Conservation (phyloP, 2,113 vertebrate species). For the Barnardius zonarius region DNA sequence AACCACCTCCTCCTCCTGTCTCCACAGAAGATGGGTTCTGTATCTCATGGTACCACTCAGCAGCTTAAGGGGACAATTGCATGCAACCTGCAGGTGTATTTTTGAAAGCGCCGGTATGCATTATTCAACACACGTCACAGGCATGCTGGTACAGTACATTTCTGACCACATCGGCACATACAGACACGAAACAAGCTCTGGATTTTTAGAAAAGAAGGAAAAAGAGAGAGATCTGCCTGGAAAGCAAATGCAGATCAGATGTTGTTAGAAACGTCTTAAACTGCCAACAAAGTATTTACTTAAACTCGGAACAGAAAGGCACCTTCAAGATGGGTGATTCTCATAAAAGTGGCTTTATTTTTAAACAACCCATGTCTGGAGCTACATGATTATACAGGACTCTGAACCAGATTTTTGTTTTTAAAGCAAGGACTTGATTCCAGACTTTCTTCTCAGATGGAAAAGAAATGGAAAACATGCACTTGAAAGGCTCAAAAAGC, state of each 20-base stretch:
- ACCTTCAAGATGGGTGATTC: neutral
- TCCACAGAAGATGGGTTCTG: neutral
- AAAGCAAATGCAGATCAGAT: neutral
- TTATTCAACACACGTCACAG: neutral
- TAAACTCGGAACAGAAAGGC: conserved; percentile 9
- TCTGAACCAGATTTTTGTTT: conserved; percentile 4
- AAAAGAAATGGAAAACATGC: neutral
- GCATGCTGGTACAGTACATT: neutral
- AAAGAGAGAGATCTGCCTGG: neutral
- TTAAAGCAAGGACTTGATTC: conserved; percentile 8
- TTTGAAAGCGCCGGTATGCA: neutral
- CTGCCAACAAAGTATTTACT: conserved; percentile 6
- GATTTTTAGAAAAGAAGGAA: neutral
- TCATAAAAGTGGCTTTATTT: neutral
- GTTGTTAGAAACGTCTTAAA: conserved; percentile 17
- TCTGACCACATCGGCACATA: neutral
- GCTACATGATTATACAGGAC: neutral
- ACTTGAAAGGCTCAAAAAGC: conserved; percentile 13
- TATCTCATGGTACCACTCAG: neutral
- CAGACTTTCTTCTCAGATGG: conserved; percentile 5
- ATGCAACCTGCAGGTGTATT: neutral
- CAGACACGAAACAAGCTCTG: neutral
- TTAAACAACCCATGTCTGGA: neutral
- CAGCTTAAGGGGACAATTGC: neutral
- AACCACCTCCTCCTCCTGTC: neutral